Conservation (phyloP, 2,888 invertebrate species). For the Synanthedon formicaeformis region DNA sequence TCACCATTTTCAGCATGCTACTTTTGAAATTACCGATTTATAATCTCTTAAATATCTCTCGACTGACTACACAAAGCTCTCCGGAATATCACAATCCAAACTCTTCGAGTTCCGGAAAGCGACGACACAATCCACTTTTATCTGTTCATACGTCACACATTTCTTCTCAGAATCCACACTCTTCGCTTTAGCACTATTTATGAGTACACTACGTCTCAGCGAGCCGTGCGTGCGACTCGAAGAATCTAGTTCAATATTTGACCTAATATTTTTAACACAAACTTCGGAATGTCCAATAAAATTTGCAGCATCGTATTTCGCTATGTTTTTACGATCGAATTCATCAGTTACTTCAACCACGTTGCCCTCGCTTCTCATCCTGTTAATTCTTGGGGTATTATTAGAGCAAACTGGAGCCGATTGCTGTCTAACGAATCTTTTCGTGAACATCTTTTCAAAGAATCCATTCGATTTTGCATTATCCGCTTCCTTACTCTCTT, state of each 20-base stretch:
- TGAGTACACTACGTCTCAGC: constrained; percentile 60
- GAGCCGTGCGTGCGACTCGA: constrained; percentile 41
- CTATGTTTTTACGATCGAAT: constrained; percentile 14
- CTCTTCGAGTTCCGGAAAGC: constrained; percentile 52
- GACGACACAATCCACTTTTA: constrained; percentile 55
- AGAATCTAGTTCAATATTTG: constrained; percentile 34
- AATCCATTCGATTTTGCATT: constrained; percentile 25
- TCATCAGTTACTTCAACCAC: constrained; percentile 34
- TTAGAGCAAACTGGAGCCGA: constrained; percentile 49
- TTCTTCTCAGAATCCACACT: constrained; percentile 50
- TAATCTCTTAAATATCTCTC: too few species aligned
- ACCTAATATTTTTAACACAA: constrained; percentile 31
- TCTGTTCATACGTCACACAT: constrained; percentile 42
- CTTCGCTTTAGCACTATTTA: constrained; percentile 57
- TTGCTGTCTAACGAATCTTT: constrained; percentile 51
- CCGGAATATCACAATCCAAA: constrained; percentile 53
- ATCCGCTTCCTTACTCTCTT: constrained; percentile 32
- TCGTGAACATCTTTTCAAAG: constrained; percentile 46
- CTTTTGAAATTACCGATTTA: too few species aligned
- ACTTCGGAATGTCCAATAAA: constrained; percentile 51
- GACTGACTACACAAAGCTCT: constrained; percentile 50
- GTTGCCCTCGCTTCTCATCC: constrained; percentile 52
- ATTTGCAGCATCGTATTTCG: constrained; percentile 23
- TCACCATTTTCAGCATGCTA: too few species aligned
- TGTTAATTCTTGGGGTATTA: constrained; percentile 39